Evolutionary conservation across 92 coral and sea anemone species (phyloP).

Genomic region (Zoanthus solanderi): DNA sequence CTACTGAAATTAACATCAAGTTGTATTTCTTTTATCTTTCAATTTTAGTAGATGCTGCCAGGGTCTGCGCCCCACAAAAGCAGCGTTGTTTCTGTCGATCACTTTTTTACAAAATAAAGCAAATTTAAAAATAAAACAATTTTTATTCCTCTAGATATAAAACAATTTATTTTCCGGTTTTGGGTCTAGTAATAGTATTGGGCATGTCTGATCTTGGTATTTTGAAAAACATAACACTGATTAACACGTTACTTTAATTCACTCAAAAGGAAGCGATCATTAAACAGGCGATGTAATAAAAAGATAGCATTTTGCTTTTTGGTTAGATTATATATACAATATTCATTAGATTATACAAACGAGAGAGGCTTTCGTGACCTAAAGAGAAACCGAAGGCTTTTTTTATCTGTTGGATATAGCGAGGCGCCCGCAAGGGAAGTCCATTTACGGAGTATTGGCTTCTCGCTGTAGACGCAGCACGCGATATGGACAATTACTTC

Average conservation of each 20-base stretch:
- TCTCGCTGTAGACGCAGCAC: conserved; percentile 2
- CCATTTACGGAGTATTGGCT: conserved; percentile 22
- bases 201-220: neutral
- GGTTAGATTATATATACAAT: neutral
- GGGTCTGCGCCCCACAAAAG: neutral
- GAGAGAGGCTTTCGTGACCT: conserved; percentile 46
- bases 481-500: conserved; percentile 25
- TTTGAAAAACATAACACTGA: neutral
- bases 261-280: neutral
- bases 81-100: neutral
- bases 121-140: conserved; percentile 10
- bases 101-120: neutral
- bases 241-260: neutral
- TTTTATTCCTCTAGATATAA: conserved; percentile 5
- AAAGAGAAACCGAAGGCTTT: conserved; percentile 24
- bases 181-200: neutral
- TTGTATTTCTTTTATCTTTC: neutral
- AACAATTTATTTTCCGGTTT: conserved; percentile 14
- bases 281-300: neutral
- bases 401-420: conserved; percentile 24
- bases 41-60: neutral
- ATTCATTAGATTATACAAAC: conserved; percentile 31
- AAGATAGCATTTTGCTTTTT: neutral
- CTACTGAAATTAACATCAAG: neutral
- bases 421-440: conserved; percentile 36